phyloP scores from a whole-genome alignment of 2,113 vertebrate genomes.

The Triplophysa tibetana region DNA sequence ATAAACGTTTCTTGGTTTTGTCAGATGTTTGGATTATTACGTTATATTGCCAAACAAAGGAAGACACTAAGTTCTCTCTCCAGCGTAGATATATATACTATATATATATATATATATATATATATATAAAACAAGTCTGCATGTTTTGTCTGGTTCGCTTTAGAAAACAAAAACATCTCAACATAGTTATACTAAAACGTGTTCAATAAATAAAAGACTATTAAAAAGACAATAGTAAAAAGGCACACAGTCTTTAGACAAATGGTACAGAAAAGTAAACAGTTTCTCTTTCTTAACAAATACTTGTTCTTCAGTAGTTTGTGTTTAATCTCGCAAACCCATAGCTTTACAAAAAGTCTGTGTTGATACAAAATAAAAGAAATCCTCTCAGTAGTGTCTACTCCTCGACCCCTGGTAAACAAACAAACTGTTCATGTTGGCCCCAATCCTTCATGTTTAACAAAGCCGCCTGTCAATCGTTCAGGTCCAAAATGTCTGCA shows the following conservation, averaged over 20 bases:
- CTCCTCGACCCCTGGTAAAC: conserved; percentile 67
- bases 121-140: conserved; percentile 74
- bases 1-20: conserved; percentile 58
- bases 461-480: conserved; percentile 61
- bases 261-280: conserved; percentile 88
- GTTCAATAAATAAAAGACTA: conserved; percentile 85
- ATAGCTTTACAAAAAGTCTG: conserved; percentile 70
- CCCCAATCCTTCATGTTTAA: conserved; percentile 71
- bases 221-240: conserved; percentile 96
- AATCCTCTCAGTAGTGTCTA: conserved; percentile 84
- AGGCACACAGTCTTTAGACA: conserved; percentile 98
- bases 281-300: conserved; percentile 83
- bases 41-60: conserved; percentile 91
- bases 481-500: conserved; percentile 75
- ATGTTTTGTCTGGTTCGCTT: conserved; percentile 61
- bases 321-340: conserved; percentile 75
- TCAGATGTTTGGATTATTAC: conserved; percentile 72
- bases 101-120: conserved; percentile 57
- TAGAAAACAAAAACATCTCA: conserved; percentile 65
- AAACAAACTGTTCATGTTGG: conserved; percentile 60
- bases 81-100: conserved; percentile 60
- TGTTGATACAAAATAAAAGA: conserved; percentile 75
- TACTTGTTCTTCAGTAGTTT: conserved; percentile 84
- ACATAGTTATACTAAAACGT: conserved; percentile 76
- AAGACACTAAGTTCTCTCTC: conserved; percentile 83